These are phyloP conservation scores for Mesorhabditis belari DNA, from an alignment of 2,888 invertebrate genomes.

Conservation along the genomic window DNA sequence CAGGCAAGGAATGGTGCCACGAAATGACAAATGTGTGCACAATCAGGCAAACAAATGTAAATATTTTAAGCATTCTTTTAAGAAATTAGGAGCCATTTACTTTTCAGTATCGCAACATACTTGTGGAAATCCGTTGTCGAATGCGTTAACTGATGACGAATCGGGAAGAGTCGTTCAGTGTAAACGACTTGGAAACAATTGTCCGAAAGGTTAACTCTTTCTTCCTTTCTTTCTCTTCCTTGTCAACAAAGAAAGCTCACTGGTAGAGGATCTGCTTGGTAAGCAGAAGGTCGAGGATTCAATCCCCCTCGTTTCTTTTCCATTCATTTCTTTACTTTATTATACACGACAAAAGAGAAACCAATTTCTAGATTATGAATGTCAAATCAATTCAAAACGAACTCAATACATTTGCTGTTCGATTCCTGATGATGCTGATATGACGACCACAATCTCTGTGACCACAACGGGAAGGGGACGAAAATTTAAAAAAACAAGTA, in stretches of 20 bases:
- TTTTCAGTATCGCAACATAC: conserved; percentile 11
- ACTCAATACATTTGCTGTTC: conserved; percentile 40
- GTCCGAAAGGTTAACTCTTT: conserved; percentile 15
- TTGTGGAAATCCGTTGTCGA: conserved; percentile 28
- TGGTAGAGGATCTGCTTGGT: conserved; percentile 1
- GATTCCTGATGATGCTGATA: not conserved
- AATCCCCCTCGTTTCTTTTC: conserved; percentile 14
- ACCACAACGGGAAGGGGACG: not conserved
- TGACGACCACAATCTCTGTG: not conserved
- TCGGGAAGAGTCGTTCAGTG: conserved; percentile 24
- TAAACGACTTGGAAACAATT: conserved; percentile 21
- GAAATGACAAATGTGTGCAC: conserved; percentile 21
- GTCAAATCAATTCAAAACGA: conserved; percentile 29
- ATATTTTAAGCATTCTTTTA: no score
- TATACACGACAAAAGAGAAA: no score
- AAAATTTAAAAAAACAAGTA: not conserved
- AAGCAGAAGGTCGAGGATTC: not conserved
- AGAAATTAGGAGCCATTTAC: no score
- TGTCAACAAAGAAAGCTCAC: no score
- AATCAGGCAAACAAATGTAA: conserved; percentile 1
- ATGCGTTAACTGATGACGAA: conserved; percentile 18
- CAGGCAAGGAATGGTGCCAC: conserved; percentile 22
- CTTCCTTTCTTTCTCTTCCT: no score
- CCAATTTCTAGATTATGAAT: conserved; percentile 14
- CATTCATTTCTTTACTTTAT: no score